Conservation (phyloP, 2,113 vertebrate genomes). For the Taurulus bubalis region DNA sequence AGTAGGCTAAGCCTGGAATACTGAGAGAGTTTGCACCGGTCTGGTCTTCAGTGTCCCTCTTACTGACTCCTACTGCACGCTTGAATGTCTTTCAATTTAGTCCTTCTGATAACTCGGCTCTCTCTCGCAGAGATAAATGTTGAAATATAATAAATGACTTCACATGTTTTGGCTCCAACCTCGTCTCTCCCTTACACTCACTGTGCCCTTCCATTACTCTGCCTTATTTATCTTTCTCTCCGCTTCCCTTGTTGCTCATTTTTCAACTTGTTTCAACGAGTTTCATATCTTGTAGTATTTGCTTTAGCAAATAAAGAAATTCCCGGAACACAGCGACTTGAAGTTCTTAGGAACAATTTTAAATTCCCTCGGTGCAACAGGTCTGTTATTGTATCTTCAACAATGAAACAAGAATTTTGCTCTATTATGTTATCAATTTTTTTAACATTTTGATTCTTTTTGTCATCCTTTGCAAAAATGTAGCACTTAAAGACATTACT, state of each 20-base stretch:
- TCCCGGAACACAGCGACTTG: not conserved
- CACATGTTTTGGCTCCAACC: conserved; percentile 49
- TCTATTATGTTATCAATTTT: not conserved
- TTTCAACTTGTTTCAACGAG: conserved; percentile 55
- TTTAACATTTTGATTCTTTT: conserved; percentile 3
- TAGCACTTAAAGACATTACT: conserved; percentile 15
- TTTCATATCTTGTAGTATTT: conserved; percentile 57
- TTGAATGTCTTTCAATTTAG: conserved; percentile 79
- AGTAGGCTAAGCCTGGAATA: conserved; percentile 44
- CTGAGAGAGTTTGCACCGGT: conserved; percentile 44
- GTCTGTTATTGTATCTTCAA: conserved; percentile 16
- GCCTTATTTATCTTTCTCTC: conserved; percentile 53
- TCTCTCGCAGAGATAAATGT: conserved; percentile 65
- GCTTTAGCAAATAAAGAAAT: conserved; percentile 48
- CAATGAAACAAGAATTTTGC: conserved; percentile 9
- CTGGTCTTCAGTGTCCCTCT: conserved; percentile 63
- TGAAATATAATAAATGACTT: conserved; percentile 75
- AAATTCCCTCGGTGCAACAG: conserved; percentile 13
- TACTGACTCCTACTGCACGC: conserved; percentile 69
- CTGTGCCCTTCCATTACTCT: conserved; percentile 31
- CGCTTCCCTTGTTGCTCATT: conserved; percentile 49
- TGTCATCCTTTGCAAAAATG: not conserved
- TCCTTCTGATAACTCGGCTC: conserved; percentile 69
- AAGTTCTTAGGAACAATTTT: conserved; percentile 24
- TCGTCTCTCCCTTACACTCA: conserved; percentile 29